Evolutionary conservation across 2,797 vertebrate genomes (phyloP).

Genomic region (Lithobates sylvaticus): DNA sequence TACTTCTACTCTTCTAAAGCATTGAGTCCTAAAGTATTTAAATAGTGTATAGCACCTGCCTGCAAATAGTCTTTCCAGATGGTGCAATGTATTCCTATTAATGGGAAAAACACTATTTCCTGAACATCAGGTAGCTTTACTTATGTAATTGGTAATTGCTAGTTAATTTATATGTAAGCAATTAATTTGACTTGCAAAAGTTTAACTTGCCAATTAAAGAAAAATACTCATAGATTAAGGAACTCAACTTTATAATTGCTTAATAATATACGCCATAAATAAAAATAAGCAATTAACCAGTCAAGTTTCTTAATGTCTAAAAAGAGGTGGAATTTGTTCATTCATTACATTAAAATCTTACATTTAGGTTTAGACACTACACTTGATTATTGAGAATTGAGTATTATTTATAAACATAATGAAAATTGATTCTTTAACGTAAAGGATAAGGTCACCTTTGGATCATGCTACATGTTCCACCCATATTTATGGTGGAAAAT

Average conservation of each 20-base stretch:
- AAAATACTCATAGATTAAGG: conserved; percentile 56
- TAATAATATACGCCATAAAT: conserved; percentile 54
- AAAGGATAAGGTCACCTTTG: too few species aligned
- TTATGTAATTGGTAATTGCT: conserved; percentile 60
- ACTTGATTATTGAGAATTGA: background rate
- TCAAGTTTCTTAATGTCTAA: conserved; percentile 33
- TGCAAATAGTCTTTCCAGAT: conserved; percentile 53
- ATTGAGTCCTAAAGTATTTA: conserved; percentile 30
- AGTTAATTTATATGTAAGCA: conserved; percentile 59
- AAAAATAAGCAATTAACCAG: conserved; percentile 58
- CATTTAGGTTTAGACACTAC: background rate
- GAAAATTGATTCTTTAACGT: background rate
- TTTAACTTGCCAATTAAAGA: conserved; percentile 61
- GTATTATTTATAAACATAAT: background rate
- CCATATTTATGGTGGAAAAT: too few species aligned
- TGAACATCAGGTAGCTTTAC: conserved; percentile 58
- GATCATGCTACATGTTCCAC: too few species aligned
- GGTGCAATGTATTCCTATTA: conserved; percentile 43
- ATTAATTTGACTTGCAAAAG: conserved; percentile 60
- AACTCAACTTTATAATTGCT: conserved; percentile 56
- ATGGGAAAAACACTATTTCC: conserved; percentile 48
- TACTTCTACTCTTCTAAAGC: conserved; percentile 21
- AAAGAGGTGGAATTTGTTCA: conserved; percentile 37
- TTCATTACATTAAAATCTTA: conserved; percentile 44
- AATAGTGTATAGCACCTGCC: conserved; percentile 45